phyloP scores from a whole-genome alignment of 2,113 vertebrate species.

The Hemiprocne comata region DNA sequence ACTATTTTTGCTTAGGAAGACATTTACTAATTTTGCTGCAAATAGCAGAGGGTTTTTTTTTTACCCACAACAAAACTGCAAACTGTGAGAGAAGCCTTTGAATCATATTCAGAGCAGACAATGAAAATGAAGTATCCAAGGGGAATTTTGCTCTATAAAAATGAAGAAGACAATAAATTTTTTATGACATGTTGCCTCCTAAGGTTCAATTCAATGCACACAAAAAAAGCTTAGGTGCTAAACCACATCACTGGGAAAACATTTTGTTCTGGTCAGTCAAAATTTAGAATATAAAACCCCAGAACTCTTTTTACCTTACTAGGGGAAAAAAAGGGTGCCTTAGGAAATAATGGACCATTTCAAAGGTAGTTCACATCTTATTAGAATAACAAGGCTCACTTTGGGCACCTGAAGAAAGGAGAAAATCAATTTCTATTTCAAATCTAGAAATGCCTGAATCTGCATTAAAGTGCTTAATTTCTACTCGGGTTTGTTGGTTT shows the following conservation, averaged over 20 bases:
- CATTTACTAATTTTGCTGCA: slow-evolving; percentile 14
- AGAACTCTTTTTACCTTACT: neutral
- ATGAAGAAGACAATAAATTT: slow-evolving; percentile 39
- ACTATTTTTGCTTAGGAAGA: neutral
- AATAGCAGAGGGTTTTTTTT: neutral
- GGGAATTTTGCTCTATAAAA: slow-evolving; percentile 37
- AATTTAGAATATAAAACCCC: neutral
- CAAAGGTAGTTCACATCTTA: neutral
- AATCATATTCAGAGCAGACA: neutral
- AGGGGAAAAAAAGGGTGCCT: neutral
- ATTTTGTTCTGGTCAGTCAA: slow-evolving; percentile 2
- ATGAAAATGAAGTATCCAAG: slow-evolving; percentile 3
- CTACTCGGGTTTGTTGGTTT: no score
- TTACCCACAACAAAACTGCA: neutral
- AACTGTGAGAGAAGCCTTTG: neutral
- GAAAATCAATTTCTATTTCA: neutral
- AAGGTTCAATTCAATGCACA: slow-evolving; percentile 6
- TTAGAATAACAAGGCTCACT: neutral
- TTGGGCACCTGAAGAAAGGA: neutral
- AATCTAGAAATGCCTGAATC: neutral
- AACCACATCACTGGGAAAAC: neutral
- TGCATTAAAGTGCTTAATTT: neutral
- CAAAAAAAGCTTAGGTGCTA: slow-evolving; percentile 12
- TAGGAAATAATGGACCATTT: neutral
- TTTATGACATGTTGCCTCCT: slow-evolving; percentile 37